Evolutionary conservation across 2,888 invertebrate species (phyloP).

Genomic region (Diloba caeruleocephala): DNA sequence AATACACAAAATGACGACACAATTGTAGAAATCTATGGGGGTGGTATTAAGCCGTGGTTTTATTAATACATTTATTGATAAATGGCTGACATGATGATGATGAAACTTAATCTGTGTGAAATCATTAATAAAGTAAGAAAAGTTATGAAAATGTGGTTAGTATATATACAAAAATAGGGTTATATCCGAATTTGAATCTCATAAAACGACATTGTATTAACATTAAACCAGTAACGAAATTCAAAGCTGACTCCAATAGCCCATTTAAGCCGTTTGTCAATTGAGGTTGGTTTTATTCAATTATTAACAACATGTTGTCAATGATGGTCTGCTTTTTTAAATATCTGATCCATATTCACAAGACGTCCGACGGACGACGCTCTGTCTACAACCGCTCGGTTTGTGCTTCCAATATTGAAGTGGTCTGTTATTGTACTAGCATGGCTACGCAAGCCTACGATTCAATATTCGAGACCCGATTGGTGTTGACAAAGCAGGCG

Average conservation of each 20-base stretch:
- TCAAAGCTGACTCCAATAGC: conserved; percentile 32
- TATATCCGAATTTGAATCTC: conserved; percentile 33
- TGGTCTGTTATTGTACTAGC: conserved; percentile 7
- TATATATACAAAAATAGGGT: conserved; percentile 23
- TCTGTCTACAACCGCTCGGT: conserved; percentile 48
- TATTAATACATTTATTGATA: too few relatives aligned
- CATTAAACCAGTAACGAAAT: conserved; percentile 34
- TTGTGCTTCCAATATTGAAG: conserved; percentile 4
- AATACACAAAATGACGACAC: too few relatives aligned
- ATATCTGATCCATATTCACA: conserved; percentile 63
- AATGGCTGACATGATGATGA: too few relatives aligned
- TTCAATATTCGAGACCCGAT: too few relatives aligned
- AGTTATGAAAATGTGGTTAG: conserved; percentile 28
- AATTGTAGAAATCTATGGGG: too few relatives aligned
- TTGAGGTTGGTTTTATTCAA: conserved; percentile 46
- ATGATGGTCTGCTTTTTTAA: conserved; percentile 53
- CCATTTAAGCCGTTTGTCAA: conserved; percentile 28
- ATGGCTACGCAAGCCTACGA: neutral
- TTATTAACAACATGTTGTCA: conserved; percentile 52
- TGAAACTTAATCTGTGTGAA: too few relatives aligned
- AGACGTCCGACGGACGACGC: conserved; percentile 48
- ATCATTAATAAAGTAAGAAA: conserved; percentile 35
- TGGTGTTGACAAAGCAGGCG: too few relatives aligned
- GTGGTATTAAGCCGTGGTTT: too few relatives aligned
- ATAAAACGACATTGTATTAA: conserved; percentile 33